Evolutionary conservation across 2,888 invertebrate genomes (phyloP), one percentile per base, ranked within the genome.

Genomic region (Leptinotarsa tumamoca): DNA sequence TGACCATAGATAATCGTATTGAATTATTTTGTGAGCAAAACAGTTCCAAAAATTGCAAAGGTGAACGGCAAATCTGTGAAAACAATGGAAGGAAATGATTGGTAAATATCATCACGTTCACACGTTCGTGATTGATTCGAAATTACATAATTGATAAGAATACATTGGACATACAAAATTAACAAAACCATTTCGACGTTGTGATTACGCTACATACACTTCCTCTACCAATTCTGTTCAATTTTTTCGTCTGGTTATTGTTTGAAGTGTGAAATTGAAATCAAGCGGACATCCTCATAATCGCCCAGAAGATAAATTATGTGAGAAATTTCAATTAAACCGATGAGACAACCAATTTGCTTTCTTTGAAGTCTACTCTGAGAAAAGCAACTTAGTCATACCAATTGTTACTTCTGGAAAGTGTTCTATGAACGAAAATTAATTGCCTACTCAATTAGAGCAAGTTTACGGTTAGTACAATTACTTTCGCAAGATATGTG

Each of bases 321-420:
- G 58, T 10, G 63, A 63, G 43, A 63, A 63, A 43, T 63, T 43
- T 4, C 63, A 63, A 63, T 63, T 63, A 63, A 3, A 27, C 2
- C n/a, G 43, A 63, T 63, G 43, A 63, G 17, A 63, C 63, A 17
- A 43, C 17, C 43, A 63, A 33, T 33, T 63, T 63, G 43, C n/a
- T 14, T 63, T 63, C 63, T 63, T 18, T 58, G 14, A 21, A 58
- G 58, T 58, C 18, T 58, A 21, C 17, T 43, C 17, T 43, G 17
- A 5, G 63, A 61, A 17, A 13, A 27, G 5, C 7, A 14, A 10
- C n/a, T 27, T 63, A 27, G n/a, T 33, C 43, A 33, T 63, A 17
- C 4, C 63, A 63, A 63, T 63, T 63, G 63, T n/a, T 33, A 23
- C 58, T 58, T 58, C 21, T 52, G 52, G n/a, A 52, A 52, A 43